phyloP scores from a whole-genome alignment of 2,888 invertebrate genomes.

The Phytoseiulus persimilis region DNA sequence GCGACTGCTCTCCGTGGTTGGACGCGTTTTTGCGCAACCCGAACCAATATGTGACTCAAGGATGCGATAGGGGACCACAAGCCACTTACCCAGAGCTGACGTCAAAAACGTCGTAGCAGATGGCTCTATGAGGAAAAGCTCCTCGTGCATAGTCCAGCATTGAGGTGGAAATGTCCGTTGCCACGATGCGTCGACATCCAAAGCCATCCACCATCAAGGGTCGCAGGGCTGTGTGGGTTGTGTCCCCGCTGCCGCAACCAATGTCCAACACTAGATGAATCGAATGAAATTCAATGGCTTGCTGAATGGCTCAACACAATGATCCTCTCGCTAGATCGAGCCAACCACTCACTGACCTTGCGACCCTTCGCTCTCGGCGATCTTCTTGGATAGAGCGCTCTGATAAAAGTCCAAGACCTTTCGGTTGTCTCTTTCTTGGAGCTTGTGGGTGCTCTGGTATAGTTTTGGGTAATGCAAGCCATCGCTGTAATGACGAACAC shows the following conservation, averaged over 20 bases:
- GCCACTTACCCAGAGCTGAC: constrained; percentile 28
- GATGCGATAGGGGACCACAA: background rate
- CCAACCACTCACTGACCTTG: background rate
- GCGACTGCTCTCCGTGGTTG: background rate
- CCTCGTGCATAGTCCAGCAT: constrained; percentile 31
- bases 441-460: constrained; percentile 13
- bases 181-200: background rate
- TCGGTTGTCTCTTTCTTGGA: constrained; percentile 22
- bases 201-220: constrained; percentile 53
- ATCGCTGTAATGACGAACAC: background rate
- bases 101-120: constrained; percentile 35
- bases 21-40: background rate
- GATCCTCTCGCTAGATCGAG: background rate
- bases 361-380: background rate
- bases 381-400: background rate
- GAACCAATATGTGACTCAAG: background rate
- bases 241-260: constrained; percentile 67
- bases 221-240: constrained; percentile 60
- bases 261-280: constrained; percentile 55
- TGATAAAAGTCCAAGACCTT: constrained; percentile 20
- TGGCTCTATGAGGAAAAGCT: constrained; percentile 20
- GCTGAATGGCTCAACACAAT: constrained; percentile 40
- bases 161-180: constrained; percentile 9
- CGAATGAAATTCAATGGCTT: background rate
- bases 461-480: background rate